Conservation (phyloP, 35 echinoderm and acorn worm species). For the Hemicentrotus pulcherrimus region DNA sequence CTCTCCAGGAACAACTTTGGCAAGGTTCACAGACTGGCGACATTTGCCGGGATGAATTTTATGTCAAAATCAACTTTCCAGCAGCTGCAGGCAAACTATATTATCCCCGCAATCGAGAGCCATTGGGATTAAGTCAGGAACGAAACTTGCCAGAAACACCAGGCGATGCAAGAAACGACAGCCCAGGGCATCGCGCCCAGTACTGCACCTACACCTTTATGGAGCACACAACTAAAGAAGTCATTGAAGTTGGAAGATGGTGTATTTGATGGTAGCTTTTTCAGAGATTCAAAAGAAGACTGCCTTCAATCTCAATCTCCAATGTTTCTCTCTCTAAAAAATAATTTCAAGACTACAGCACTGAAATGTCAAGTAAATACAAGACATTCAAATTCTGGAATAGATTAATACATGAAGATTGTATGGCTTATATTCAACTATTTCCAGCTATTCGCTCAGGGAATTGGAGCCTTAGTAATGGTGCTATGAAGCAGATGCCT, state of each 20-base stretch:
- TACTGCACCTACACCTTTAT: slow-evolving; percentile 64
- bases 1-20: too few species aligned
- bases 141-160: not conserved
- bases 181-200: slow-evolving; percentile 59
- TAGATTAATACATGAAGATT: not conserved
- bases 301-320: not conserved
- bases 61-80: too few species aligned
- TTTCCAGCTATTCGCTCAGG: not conserved
- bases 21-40: too few species aligned
- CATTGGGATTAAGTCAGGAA: too few species aligned
- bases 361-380: not conserved
- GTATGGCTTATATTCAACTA: not conserved
- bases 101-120: too few species aligned
- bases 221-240: slow-evolving; percentile 24
- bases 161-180: slow-evolving; percentile 67
- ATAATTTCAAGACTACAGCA: not conserved
- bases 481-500: not conserved
- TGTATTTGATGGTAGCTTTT: too few species aligned
- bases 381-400: not conserved
- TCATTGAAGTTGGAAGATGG: too few species aligned
- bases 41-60: too few species aligned
- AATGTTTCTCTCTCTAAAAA: not conserved
- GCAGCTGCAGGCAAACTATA: too few species aligned
- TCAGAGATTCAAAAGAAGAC: too few species aligned
- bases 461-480: not conserved